These are phyloP conservation scores for Peromyscus leucopus DNA, from an alignment of 2,113 vertebrate species.

Conservation along the genomic window DNA sequence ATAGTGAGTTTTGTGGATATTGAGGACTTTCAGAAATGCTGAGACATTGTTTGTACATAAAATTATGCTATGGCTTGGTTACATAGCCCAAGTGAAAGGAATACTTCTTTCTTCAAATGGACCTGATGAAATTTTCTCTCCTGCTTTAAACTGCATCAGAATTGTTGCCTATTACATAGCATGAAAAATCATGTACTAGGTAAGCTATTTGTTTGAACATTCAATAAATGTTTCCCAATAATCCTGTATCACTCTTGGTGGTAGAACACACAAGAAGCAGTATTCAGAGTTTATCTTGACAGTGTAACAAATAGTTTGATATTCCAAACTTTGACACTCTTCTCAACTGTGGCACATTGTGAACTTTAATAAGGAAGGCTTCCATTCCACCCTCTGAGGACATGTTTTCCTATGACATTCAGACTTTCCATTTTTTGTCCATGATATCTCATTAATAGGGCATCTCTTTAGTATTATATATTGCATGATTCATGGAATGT, in stretches of 20 bases:
- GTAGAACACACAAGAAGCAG: neutral
- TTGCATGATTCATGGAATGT: neutral
- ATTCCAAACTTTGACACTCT: neutral
- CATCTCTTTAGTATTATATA: neutral
- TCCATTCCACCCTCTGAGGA: too few species aligned
- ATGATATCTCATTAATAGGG: neutral
- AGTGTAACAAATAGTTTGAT: neutral
- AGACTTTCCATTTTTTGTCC: neutral
- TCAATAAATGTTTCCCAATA: neutral
- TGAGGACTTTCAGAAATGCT: neutral
- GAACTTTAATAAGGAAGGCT: neutral
- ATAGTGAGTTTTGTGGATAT: fast-evolving
- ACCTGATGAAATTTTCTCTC: neutral
- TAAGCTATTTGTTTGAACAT: neutral
- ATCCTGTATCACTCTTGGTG: neutral
- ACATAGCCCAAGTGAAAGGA: neutral
- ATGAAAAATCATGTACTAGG: neutral
- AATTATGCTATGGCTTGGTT: neutral
- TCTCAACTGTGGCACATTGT: neutral
- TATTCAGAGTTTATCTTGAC: neutral
- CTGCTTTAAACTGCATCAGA: neutral
- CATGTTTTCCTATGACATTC: neutral
- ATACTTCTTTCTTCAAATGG: neutral
- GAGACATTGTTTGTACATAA: neutral
- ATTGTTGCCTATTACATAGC: neutral